Evolutionary conservation across 2,113 vertebrate species (phyloP).

Genomic region (Forbesichthys papilliferus): DNA sequence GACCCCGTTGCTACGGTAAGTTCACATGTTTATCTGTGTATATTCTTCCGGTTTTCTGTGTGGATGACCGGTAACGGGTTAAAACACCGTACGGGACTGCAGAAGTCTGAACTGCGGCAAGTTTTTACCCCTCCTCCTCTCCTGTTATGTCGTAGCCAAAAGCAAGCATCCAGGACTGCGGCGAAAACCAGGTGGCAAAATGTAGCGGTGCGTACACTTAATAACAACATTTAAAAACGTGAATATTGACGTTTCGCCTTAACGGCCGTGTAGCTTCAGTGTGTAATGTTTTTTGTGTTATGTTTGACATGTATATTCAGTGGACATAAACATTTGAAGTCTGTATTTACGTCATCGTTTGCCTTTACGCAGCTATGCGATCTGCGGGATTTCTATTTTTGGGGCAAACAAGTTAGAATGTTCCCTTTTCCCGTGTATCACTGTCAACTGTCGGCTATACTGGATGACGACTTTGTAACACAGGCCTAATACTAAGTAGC

Average conservation of each 20-base stretch:
- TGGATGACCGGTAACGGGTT: no score
- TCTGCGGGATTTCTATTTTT: constrained; percentile 3
- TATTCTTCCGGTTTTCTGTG: constrained; percentile 1
- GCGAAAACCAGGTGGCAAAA: constrained; percentile 53
- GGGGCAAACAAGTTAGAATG: constrained; percentile 2
- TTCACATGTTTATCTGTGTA: background rate
- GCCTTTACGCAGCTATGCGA: background rate
- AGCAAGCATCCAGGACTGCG: constrained; percentile 60
- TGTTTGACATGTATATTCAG: background rate
- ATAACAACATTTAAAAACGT: background rate
- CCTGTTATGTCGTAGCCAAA: constrained; percentile 33
- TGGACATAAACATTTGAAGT: background rate
- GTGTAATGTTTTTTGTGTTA: no score
- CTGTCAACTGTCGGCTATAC: background rate
- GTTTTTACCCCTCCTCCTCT: constrained; percentile 57
- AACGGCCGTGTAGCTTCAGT: no score
- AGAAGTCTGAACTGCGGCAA: constrained; percentile 77
- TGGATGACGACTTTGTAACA: no score
- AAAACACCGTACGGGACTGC: constrained; percentile 49
- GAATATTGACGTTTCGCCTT: no score
- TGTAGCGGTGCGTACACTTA: constrained; percentile 12
- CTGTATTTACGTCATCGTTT: background rate
- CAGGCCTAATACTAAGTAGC: background rate
- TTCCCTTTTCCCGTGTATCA: constrained; percentile 8
- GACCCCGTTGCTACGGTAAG: constrained; percentile 12